phyloP scores from a whole-genome alignment of 2,888 invertebrate genomes.

The Hypomecis atomaria region DNA sequence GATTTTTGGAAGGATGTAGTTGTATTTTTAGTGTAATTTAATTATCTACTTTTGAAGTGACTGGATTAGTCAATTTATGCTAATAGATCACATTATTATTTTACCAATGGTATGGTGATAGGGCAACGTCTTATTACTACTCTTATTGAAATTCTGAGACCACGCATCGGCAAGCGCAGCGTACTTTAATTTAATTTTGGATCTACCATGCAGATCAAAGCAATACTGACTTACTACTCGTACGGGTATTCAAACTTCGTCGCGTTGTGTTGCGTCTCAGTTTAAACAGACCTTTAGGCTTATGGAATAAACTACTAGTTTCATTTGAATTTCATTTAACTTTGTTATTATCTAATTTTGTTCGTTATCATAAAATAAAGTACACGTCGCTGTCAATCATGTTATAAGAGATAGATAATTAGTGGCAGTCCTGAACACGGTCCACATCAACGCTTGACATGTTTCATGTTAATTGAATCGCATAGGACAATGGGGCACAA shows the following conservation, averaged over 20 bases:
- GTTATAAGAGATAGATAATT: slow-evolving; percentile 67
- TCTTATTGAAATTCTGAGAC: no score
- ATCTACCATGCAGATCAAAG: no score
- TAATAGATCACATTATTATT: no score
- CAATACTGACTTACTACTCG: no score
- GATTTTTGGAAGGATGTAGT: slow-evolving; percentile 59
- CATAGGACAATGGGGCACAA: slow-evolving; percentile 68
- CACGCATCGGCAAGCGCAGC: no score
- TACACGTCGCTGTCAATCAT: slow-evolving; percentile 25
- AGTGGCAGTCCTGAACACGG: slow-evolving; percentile 67
- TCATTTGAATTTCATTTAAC: no score
- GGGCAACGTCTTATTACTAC: no score
- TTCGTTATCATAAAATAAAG: slow-evolving; percentile 13
- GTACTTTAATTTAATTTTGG: no score
- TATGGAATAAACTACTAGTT: not conserved
- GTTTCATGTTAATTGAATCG: slow-evolving; percentile 80
- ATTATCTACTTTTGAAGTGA: no score
- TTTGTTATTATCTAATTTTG: not conserved
- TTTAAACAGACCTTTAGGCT: not conserved
- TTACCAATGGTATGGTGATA: no score
- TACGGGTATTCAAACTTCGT: no score
- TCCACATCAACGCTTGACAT: slow-evolving; percentile 74
- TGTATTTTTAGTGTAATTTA: slow-evolving; percentile 17
- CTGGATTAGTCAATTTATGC: no score
- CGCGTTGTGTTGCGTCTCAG: not conserved